phyloP scores from a whole-genome alignment of 2,888 invertebrate species.

The Bruchidius siliquastri region DNA sequence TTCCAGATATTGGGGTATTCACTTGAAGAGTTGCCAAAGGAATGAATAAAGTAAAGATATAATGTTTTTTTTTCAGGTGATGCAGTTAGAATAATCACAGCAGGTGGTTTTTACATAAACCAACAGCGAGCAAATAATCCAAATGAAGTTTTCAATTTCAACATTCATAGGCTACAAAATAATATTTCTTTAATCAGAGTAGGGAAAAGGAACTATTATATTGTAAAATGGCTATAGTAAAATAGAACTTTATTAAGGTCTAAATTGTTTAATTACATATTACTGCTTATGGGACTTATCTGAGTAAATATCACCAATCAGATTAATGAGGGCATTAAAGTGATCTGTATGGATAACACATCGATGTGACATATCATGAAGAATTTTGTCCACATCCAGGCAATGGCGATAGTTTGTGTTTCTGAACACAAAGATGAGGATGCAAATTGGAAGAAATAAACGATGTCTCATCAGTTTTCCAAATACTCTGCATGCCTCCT shows the following conservation, averaged over 20 bases:
- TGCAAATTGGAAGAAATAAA: conserved; percentile 36
- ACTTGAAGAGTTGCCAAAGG: too few species aligned
- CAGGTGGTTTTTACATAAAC: conserved; percentile 94
- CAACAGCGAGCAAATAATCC: conserved; percentile 73
- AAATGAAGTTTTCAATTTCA: conserved; percentile 70
- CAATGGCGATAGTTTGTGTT: conserved; percentile 31
- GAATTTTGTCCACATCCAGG: conserved; percentile 25
- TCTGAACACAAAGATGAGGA: conserved; percentile 32
- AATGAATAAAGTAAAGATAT: too few species aligned
- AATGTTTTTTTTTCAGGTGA: conserved; percentile 66
- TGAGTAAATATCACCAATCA: neutral
- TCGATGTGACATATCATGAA: conserved; percentile 25
- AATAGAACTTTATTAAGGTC: conserved; percentile 7
- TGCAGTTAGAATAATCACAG: conserved; percentile 78
- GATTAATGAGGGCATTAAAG: neutral
- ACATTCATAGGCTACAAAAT: conserved; percentile 80
- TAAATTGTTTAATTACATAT: neutral
- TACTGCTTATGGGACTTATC: neutral
- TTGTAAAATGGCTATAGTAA: conserved; percentile 68
- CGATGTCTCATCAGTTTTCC: conserved; percentile 30
- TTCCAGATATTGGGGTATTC: too few species aligned
- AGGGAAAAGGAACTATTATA: conserved; percentile 81
- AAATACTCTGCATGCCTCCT: conserved; percentile 29
- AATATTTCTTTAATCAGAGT: conserved; percentile 78
- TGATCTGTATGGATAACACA: conserved; percentile 1